A percentile compares a stretch with the other conserved stretches of the same genome.
phyloP scores from a whole-genome alignment of 92 coral and sea anemone genomes.

The Desmophyllum pertusum region DNA sequence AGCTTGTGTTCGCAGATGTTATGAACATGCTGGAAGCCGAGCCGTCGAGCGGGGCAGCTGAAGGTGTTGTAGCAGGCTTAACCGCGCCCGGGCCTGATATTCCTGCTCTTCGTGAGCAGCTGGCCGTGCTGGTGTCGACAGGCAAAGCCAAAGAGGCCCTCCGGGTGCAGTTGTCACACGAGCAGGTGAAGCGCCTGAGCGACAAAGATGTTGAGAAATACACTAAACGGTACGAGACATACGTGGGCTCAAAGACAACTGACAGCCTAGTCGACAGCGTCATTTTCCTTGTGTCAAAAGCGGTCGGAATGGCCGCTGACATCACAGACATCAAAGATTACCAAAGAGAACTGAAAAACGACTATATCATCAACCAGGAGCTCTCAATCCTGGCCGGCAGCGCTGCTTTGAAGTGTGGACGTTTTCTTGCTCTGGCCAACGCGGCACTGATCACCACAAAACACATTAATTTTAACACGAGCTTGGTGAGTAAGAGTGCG shows the following conservation, averaged over 20 bases:
- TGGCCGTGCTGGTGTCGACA: background rate
- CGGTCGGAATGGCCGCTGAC: background rate
- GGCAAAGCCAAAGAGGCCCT: conserved; percentile 30
- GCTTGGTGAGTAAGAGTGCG: too few relatives aligned
- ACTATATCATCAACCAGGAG: background rate
- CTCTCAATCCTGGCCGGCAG: background rate
- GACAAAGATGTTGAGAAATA: conserved; percentile 13
- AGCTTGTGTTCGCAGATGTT: background rate
- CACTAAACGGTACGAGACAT: conserved; percentile 26
- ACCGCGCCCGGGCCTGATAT: background rate
- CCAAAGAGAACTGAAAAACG: background rate
- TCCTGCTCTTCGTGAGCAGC: conserved; percentile 17
- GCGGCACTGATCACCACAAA: background rate
- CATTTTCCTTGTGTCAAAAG: background rate
- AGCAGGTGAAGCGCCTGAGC: conserved; percentile 1
- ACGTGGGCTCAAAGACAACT: conserved; percentile 17
- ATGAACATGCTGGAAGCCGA: background rate
- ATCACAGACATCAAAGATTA: background rate
- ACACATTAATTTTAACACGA: background rate
- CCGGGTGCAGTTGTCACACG: conserved; percentile 25
- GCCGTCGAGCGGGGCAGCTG: background rate
- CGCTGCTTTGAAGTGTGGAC: background rate
- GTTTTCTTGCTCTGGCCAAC: background rate
- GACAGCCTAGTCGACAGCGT: background rate
- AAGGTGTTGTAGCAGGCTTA: too few relatives aligned